Evolutionary conservation across 2,113 vertebrate species (phyloP), one percentile per base, ranked within the genome.

Genomic region (Carettochelys insculpta): DNA sequence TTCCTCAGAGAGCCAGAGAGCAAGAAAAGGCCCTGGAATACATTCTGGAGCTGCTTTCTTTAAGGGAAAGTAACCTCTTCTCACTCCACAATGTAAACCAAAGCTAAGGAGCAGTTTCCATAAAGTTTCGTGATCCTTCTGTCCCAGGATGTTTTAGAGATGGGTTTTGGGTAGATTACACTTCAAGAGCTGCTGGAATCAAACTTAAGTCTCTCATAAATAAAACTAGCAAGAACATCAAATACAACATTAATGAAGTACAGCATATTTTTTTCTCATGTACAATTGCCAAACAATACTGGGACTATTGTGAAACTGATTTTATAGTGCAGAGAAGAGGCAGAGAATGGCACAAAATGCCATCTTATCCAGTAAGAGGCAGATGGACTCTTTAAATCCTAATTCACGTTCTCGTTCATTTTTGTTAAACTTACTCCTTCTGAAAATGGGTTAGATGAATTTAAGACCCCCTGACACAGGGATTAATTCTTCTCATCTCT

Each of bases 141-240:
- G 50, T 50, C 68, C 68, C 41, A 19, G 52, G 85, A 90, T 52
- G 38, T 48, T 76, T 9, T 31, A 83, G 88, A 94, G 80, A 53
- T 86, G 83, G 47, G 65, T 89, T 86, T 87, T 95, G 53, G 92
- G 34, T 68, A 50, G 85, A 92, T 80, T 83, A 90, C 54, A 89
- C 53, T 11, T 43, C 6, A 7, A 93, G 45, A 56, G 34, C 41
- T 4, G 53, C 80, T 94, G 89, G 85, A 90, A 94, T 25, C 78
- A 94, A 73, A 77, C 68, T 88, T 91, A 79, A 88, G 80, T 34
- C 45, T 25, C 79, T 80, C 91, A 25, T 76, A 88, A 94, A 95
- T 85, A 91, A 81, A 90, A 83, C 41, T 48, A 86, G 95, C 93
- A 71, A 82, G 4, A 43, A 78, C 93, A 75, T 85, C 94, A 90